Conservation (phyloP, 2,113 vertebrate species). For the zebrafish (Danio rerio) region GRCz12tu NC_133176.1:11818501-11819000, state of each 20-base stretch:
- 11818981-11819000: not conserved
- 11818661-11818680: conserved; percentile 32
- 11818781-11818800: conserved; percentile 71
- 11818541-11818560: conserved; percentile 87
- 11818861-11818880: conserved; percentile 35
- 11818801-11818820: conserved; percentile 76
- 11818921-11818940: not conserved
- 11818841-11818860: conserved; percentile 51
- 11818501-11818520: conserved; percentile 88
- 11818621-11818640: conserved; percentile 70
- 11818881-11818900: conserved; percentile 21
- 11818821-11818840: conserved; percentile 74
- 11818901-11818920: not conserved
- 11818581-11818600: conserved; percentile 89
- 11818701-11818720: conserved; percentile 35
- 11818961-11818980: not conserved
- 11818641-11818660: conserved; percentile 31
- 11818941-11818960: not conserved
- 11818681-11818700: conserved; percentile 37
- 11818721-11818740: conserved; percentile 61
- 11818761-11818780: conserved; percentile 60
- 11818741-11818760: conserved; percentile 65
- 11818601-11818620: conserved; percentile 89
- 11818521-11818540: conserved; percentile 91
- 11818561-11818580: conserved; percentile 85